A percentile compares a stretch with the other conserved stretches of the same genome.
phyloP scores from a whole-genome alignment of 2,888 invertebrate genomes.

The Hirtodrosophila trivittata region DNA sequence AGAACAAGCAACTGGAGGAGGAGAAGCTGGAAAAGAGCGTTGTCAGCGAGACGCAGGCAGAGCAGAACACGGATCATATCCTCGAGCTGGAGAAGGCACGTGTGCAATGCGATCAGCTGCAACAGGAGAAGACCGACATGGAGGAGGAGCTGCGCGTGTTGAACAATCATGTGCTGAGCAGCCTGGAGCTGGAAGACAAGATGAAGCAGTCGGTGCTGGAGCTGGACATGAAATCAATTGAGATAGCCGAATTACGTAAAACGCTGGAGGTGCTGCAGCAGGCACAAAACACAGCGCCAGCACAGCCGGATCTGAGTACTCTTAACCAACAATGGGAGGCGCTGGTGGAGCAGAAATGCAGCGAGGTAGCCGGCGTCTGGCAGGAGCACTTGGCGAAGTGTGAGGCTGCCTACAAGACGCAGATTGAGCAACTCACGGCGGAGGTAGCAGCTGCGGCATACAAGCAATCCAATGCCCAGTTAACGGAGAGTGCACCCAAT shows the following conservation, averaged over 20 bases:
- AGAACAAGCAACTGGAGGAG: constrained; percentile 84
- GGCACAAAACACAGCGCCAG: constrained; percentile 1
- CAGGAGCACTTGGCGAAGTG: constrained; percentile 88
- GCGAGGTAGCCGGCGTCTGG: constrained; percentile 89
- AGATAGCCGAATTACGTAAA: constrained; percentile 81
- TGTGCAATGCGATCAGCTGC: constrained; percentile 59
- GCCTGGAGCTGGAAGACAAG: constrained; percentile 81
- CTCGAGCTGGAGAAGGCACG: constrained; percentile 62
- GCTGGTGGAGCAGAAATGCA: constrained; percentile 87
- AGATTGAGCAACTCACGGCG: constrained; percentile 42
- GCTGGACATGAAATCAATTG: constrained; percentile 82
- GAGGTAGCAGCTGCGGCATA: constrained; percentile 65
- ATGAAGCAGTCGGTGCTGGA: constrained; percentile 81
- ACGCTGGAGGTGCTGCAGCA: constrained; percentile 54
- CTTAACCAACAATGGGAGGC: constrained; percentile 84
- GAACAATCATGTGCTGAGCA: constrained; percentile 82
- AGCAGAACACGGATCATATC: neutral
- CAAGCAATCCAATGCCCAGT: constrained; percentile 59
- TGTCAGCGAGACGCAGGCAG: neutral
- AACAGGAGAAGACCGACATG: constrained; percentile 80
- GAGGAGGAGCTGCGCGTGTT: constrained; percentile 82
- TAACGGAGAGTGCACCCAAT: neutral
- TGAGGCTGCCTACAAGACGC: constrained; percentile 86
- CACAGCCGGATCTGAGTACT: constrained; percentile 53
- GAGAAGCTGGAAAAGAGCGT: constrained; percentile 80